These are phyloP conservation scores for Capitella teleta DNA, from an alignment of 1,140 invertebrate genomes.

Conservation along the genomic window DNA sequence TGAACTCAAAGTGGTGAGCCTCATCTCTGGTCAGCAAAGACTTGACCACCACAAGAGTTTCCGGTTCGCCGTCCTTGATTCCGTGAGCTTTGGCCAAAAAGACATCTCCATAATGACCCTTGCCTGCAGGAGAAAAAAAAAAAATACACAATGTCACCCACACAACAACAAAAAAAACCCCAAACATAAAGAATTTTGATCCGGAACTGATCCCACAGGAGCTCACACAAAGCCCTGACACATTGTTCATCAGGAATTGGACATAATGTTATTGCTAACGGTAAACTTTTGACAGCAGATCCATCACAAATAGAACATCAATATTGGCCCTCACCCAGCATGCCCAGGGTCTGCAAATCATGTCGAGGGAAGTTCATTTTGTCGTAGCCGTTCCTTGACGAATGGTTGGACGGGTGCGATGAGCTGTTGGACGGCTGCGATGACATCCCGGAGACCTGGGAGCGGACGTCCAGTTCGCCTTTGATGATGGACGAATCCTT, in stretches of 20 bases:
- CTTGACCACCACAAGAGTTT: conserved; percentile 58
- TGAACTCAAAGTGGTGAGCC: conserved; percentile 62
- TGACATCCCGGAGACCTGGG: conserved; percentile 50
- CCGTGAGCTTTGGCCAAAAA: conserved; percentile 57
- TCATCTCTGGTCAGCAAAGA: conserved; percentile 67
- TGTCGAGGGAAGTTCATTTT: conserved; percentile 60
- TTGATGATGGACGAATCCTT: conserved; percentile 44
- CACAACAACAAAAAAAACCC: too few species aligned
- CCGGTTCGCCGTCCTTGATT: conserved; percentile 34
- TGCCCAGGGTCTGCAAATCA: conserved; percentile 65
- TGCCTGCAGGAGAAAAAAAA: too few species aligned
- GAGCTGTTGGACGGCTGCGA: conserved; percentile 32
- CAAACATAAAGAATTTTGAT: too few species aligned
- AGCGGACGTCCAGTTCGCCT: conserved; percentile 65
- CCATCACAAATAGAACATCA: neutral
- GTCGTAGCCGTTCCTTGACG: conserved; percentile 59
- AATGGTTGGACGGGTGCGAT: conserved; percentile 44
- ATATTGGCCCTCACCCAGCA: conserved; percentile 58
- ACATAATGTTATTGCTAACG: too few species aligned
- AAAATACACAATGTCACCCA: too few species aligned
- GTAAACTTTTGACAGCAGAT: too few species aligned
- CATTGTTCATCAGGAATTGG: too few species aligned
- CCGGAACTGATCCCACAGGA: too few species aligned
- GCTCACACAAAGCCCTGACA: too few species aligned
- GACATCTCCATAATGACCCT: conserved; percentile 82